Evolutionary conservation across 1,140 invertebrate genomes (phyloP), one percentile per base, ranked within the genome.

Genomic region (Bathynomus jamesi): DNA sequence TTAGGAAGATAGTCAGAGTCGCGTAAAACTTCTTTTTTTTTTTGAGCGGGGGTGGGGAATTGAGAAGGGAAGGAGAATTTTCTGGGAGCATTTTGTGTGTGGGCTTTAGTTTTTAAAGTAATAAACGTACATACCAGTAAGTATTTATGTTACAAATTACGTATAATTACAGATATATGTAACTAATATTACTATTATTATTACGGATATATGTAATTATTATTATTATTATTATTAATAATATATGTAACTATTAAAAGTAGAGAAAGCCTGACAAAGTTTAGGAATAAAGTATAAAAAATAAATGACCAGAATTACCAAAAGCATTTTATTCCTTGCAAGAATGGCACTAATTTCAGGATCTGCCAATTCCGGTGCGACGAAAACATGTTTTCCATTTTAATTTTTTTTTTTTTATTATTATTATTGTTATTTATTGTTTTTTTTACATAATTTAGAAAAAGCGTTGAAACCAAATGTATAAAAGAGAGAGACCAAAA

Each of bases 101-200:
- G n/a, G n/a, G n/a, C n/a, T n/a, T n/a, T 29, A n/a, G 27, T 29
- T 21, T 28, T 24, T 28, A 62, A 10, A 62, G 5, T 8, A 62
- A 62, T 61, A 68, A 60, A 68, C 29, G 28, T 60, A 69, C 29
- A 53, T 61, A 69, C 61, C 28, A 60, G 61, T 61, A 61, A 60
- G n/a, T 68, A 61, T 68, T 28, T 61, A 61, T 68, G 60, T 68
- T 28, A 53, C 46, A 53, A 61, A 53, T 53, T 68, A 68, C 60
- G 60, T 68, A 61, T 68, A 68, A 53, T 10, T 53, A 53, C 21
- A 53, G 13, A 53, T 53, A 53, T 53, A 53, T 3, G 21, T 53
- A 53, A 63, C 27, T 63, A 63, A 24, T 63, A 63, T 63, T 63
- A 63, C 27, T 63, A 63, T 63, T 63, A 63, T 63, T 63, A 63